These are phyloP conservation scores for Australoheros scitulus DNA, from an alignment of 2,113 vertebrate species.

Conservation along the genomic window DNA sequence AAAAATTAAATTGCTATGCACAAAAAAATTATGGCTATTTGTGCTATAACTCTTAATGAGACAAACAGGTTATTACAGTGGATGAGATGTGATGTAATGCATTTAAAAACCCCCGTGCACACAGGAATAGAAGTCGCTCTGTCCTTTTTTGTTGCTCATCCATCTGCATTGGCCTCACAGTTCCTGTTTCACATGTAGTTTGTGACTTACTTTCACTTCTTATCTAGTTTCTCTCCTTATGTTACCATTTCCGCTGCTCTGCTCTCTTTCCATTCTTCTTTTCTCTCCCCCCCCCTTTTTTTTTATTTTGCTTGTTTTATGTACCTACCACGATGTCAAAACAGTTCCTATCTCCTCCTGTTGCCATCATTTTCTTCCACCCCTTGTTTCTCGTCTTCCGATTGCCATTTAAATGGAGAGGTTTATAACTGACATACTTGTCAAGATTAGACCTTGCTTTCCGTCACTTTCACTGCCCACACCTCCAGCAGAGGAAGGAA, in stretches of 20 bases:
- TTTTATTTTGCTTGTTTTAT: background rate
- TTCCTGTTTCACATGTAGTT: background rate
- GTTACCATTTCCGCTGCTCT: background rate
- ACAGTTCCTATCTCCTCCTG: background rate
- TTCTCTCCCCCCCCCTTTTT: background rate
- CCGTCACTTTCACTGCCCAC: conserved; percentile 25
- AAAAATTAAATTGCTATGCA: background rate
- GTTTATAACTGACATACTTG: conserved; percentile 33
- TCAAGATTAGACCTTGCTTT: conserved; percentile 45
- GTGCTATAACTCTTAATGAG: background rate
- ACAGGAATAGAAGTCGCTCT: background rate
- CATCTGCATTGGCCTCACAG: background rate
- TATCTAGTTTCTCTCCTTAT: background rate
- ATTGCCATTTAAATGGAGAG: conserved; percentile 8
- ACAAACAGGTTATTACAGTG: background rate
- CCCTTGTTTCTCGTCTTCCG: conserved; percentile 23
- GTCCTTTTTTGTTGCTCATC: background rate
- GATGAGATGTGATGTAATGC: background rate
- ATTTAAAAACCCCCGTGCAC: background rate
- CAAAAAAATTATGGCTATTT: background rate
- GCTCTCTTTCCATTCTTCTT: background rate
- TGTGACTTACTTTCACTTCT: background rate
- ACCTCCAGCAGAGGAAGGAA: conserved; percentile 29
- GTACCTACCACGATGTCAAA: conserved; percentile 3
- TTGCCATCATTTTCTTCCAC: background rate